A percentile compares a stretch with the other conserved stretches of the same genome.
Conservation (phyloP, 2,113 vertebrate species). For the Phocoena phocoena region DNA sequence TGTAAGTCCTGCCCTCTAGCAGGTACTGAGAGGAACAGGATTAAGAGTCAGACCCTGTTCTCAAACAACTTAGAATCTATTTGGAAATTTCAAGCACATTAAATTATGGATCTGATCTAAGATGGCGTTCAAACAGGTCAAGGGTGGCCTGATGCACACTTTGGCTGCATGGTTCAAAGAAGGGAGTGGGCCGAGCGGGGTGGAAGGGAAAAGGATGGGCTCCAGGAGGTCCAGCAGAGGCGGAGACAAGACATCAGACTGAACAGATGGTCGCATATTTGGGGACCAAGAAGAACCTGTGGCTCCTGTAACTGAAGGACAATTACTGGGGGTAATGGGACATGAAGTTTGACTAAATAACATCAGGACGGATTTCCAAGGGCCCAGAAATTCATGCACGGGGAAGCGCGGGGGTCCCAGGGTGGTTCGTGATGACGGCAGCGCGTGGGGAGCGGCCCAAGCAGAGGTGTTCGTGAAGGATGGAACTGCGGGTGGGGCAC, state of each 20-base stretch:
- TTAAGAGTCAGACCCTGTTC: background rate
- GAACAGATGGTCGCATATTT: background rate
- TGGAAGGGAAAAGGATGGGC: background rate
- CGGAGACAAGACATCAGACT: accelerated
- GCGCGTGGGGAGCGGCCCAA: accelerated
- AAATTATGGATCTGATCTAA: background rate
- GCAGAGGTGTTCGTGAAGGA: background rate
- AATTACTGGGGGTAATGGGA: background rate
- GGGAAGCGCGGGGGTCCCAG: no score
- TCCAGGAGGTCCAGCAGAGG: background rate
- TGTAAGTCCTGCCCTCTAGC: background rate
- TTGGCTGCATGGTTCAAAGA: background rate
- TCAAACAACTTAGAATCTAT: background rate
- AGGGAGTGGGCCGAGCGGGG: background rate
- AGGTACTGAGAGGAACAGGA: background rate
- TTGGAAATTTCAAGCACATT: background rate
- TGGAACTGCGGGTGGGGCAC: accelerated
- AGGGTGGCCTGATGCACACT: accelerated
- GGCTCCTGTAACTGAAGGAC: background rate
- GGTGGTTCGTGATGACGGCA: no score
- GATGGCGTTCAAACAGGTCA: accelerated
- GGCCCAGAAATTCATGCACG: background rate
- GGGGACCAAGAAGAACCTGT: background rate
- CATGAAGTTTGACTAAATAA: background rate
- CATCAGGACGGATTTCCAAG: background rate